Percentiles rank a stretch among this genome's conserved stretches.
phyloP scores from a whole-genome alignment of 1,140 invertebrate genomes.

The Drosophila sucinea region DNA sequence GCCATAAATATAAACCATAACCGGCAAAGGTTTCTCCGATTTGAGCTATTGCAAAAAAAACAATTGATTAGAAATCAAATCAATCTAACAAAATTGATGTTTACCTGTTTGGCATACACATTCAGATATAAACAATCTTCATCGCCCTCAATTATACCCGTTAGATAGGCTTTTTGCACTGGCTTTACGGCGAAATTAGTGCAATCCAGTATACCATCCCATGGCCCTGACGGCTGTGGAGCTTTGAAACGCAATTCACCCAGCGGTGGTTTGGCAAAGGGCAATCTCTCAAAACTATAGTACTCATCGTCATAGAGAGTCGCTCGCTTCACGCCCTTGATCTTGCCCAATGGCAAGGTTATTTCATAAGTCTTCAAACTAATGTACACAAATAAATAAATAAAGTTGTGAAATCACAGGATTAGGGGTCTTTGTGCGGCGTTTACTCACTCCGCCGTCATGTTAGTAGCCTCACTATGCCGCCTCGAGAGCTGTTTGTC shows the following conservation, averaged over 20 bases:
- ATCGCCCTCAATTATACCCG: slow-evolving; percentile 60
- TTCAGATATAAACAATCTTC: slow-evolving; percentile 84
- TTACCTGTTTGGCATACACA: slow-evolving; percentile 72
- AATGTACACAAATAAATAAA: not conserved
- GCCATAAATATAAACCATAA: slow-evolving; percentile 90
- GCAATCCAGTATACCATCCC: slow-evolving; percentile 69
- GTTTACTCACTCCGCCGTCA: no score
- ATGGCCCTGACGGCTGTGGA: slow-evolving; percentile 55
- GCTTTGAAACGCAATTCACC: slow-evolving; percentile 86
- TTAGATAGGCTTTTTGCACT: slow-evolving; percentile 52
- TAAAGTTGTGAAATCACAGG: not conserved
- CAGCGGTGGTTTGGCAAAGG: slow-evolving; percentile 89
- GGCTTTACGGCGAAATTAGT: slow-evolving; percentile 55
- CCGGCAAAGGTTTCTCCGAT: slow-evolving; percentile 83
- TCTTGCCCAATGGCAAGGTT: slow-evolving; percentile 53
- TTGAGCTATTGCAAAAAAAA: slow-evolving; percentile 35
- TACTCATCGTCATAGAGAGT: slow-evolving; percentile 70
- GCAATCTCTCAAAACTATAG: slow-evolving; percentile 86
- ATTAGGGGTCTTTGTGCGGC: not conserved
- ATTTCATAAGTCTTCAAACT: slow-evolving; percentile 46
- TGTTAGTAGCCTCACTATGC: slow-evolving; percentile 30
- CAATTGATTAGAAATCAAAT: slow-evolving; percentile 14
- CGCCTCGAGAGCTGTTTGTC: slow-evolving; percentile 29
- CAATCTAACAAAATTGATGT: slow-evolving; percentile 20
- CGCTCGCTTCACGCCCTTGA: slow-evolving; percentile 57